phyloP scores from a whole-genome alignment of 2,113 vertebrate species.

The Gorsachius goisagi region DNA sequence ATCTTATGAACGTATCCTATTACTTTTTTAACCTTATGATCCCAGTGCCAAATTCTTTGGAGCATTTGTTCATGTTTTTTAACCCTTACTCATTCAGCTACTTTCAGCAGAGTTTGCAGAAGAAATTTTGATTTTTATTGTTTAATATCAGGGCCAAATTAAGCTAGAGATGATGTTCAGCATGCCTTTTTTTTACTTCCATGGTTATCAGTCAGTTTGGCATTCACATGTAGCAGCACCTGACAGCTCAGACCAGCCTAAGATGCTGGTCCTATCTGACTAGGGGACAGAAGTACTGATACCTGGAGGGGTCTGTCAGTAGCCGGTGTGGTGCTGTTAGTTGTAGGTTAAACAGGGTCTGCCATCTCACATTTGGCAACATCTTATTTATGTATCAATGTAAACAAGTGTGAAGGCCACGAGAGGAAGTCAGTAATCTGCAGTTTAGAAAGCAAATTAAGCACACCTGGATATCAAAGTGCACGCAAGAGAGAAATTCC shows the following conservation, averaged over 20 bases:
- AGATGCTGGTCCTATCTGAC: not conserved
- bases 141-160: not conserved
- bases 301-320: accelerated
- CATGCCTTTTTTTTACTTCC: not conserved
- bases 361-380: not conserved
- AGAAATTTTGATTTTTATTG: not conserved
- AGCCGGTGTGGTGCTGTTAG: not conserved
- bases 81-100: not conserved
- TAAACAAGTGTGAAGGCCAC: not conserved
- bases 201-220: not conserved
- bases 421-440: not conserved
- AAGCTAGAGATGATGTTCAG: not conserved
- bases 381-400: not conserved
- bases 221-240: not conserved
- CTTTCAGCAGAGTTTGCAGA: not conserved
- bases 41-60: not conserved
- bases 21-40: not conserved
- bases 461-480: not conserved
- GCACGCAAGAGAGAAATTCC: not conserved
- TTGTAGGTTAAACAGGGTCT: not conserved
- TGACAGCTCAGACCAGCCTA: not conserved
- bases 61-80: not conserved
- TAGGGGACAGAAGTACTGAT: not conserved
- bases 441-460: not conserved
- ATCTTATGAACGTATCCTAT: not conserved